These are phyloP conservation scores for Cordylochernes scorpioides DNA, from an alignment of 2,888 invertebrate genomes.

Conservation along the genomic window DNA sequence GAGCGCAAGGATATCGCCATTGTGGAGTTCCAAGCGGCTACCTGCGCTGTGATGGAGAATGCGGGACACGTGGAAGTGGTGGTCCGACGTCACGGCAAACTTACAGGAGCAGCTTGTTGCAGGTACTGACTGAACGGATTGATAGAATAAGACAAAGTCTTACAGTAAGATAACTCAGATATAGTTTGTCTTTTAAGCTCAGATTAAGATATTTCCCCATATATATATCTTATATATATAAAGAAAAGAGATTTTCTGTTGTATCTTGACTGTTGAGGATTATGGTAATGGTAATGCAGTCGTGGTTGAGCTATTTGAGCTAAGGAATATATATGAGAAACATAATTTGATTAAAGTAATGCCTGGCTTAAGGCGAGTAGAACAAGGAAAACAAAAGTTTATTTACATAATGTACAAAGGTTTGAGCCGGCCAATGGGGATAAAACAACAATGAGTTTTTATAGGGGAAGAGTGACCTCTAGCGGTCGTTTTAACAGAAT, in stretches of 20 bases:
- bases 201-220: neutral
- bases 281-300: too few species aligned
- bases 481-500: too few species aligned
- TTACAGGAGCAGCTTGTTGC: conserved; percentile 23
- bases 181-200: neutral
- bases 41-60: conserved; percentile 30
- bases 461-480: too few species aligned
- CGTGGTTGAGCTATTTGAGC: too few species aligned
- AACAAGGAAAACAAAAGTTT: too few species aligned
- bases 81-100: conserved; percentile 26
- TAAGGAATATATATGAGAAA: too few species aligned
- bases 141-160: neutral
- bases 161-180: neutral
- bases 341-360: too few species aligned
- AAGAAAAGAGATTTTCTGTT: neutral
- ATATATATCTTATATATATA: neutral
- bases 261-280: too few species aligned
- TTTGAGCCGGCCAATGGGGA: too few species aligned
- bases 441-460: too few species aligned
- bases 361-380: too few species aligned
- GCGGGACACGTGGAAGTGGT: conserved; percentile 22
- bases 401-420: too few species aligned
- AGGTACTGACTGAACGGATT: conserved; percentile 18
- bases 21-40: conserved; percentile 29
- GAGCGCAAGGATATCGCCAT: conserved; percentile 19